Base-by-base conservation (phyloP, 1,140 invertebrate genomes). In the Brachionus manjavacas region DNA sequence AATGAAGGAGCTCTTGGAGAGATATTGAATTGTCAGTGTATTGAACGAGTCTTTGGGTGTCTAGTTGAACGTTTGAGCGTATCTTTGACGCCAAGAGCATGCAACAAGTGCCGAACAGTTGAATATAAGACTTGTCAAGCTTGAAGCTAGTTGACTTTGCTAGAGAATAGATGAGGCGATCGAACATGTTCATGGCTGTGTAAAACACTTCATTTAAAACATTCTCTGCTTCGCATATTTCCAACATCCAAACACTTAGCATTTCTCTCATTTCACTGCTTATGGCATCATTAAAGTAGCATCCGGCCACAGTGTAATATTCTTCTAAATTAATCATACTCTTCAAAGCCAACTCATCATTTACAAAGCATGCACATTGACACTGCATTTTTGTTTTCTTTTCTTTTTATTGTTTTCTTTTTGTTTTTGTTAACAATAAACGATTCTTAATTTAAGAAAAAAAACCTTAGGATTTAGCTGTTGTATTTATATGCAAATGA, bases 1-100 rank as follows among this genome's bases (percentile, higher is more conserved):
- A 94, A 87, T 92, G 93, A 94, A 95, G 92, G 16, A 97, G 91
- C 86, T 96, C 94, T 70, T 93, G 90, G 81, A 93, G 90, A 60
- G 92, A 93, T 88, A 96, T 93, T 87, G 94, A 96, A 89, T 95
- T 93, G 87, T 96, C 96, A 8, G 95, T 96, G 90, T 96, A 97
- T 89, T 93, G 93, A 85, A 95, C 93, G 41, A 98, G 91, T 60
- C 93, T 90, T 83, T 95, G 93, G 0, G 94, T 93, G 6, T 93
- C 92, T 6, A 97, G 89, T 2, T 94, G 94, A 81, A 91, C 91
- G 1, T 94, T 92, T 88, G 96, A 94, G 68, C 94, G 92, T 20
- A 97, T 90, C 90, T 98, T 98, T 16, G 95, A 96, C 3, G 95
- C 94, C 72, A 98, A 90, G 84, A 97, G 91, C 85, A 97, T 92